These are phyloP conservation scores for Periophthalmus magnuspinnatus DNA, from an alignment of 2,797 vertebrate genomes.

Conservation along the genomic window DNA sequence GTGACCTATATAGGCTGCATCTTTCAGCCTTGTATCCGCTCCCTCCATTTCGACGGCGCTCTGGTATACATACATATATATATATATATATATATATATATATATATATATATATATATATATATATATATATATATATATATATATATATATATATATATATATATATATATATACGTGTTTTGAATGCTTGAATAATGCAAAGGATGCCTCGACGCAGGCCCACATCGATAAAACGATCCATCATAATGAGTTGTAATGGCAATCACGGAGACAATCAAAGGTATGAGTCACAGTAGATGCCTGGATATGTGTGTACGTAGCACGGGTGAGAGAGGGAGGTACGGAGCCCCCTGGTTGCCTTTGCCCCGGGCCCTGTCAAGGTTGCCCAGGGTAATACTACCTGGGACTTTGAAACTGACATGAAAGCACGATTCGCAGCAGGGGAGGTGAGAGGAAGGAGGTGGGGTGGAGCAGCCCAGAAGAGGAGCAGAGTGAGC, in stretches of 20 bases:
- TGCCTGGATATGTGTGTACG: conserved; percentile 10
- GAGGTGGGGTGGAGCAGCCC: conserved; percentile 57
- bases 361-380: conserved; percentile 73
- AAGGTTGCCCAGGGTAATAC: conserved; percentile 72
- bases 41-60: conserved; percentile 52
- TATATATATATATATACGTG: conserved; percentile 25
- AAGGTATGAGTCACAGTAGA: conserved; percentile 33
- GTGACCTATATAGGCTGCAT: conserved; percentile 80
- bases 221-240: conserved; percentile 79
- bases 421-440: conserved; percentile 73
- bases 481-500: conserved; percentile 45
- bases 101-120: conserved; percentile 24
- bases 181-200: conserved; percentile 70
- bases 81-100: conserved; percentile 24
- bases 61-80: conserved; percentile 17
- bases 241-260: conserved; percentile 81
- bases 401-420: conserved; percentile 75
- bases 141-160: conserved; percentile 24
- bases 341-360: conserved; percentile 51
- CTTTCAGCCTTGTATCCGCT: conserved; percentile 53
- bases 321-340: conserved; percentile 30
- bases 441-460: conserved; percentile 59
- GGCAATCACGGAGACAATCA: conserved; percentile 76
- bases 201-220: conserved; percentile 70
- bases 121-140: conserved; percentile 24